Conservation (phyloP, 2,113 vertebrate genomes). For the Caretta caretta region DNA sequence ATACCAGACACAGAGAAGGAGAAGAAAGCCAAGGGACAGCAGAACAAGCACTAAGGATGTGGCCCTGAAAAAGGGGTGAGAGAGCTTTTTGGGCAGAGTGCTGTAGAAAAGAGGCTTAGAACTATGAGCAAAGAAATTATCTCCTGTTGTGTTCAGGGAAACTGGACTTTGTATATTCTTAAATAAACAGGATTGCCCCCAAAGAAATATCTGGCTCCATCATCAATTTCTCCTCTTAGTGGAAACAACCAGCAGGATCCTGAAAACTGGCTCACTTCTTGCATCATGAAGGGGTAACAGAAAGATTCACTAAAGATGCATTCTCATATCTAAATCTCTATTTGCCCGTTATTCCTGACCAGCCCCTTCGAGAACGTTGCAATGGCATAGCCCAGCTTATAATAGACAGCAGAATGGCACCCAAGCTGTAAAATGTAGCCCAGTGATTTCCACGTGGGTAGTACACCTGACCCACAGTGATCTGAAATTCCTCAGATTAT, state of each 20-base stretch:
- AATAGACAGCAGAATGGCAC: background rate
- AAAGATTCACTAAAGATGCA: background rate
- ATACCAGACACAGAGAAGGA: background rate
- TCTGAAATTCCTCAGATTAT: background rate
- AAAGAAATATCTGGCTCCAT: background rate
- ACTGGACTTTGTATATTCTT: background rate
- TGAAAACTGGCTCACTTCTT: background rate
- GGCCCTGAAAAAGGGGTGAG: background rate
- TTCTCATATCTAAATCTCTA: background rate
- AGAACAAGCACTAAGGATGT: background rate
- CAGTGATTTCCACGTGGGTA: background rate
- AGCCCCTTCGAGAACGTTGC: background rate
- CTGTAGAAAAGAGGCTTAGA: background rate
- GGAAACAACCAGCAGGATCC: background rate
- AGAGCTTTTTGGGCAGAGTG: background rate
- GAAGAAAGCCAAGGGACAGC: background rate
- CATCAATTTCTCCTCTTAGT: background rate
- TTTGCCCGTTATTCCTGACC: background rate
- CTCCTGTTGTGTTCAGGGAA: background rate
- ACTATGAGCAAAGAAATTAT: background rate
- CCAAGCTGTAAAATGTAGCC: background rate
- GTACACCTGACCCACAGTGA: background rate
- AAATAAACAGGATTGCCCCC: background rate
- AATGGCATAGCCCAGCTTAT: background rate
- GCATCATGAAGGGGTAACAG: too few species aligned